Percentiles rank a stretch among this genome's conserved stretches.
Conservation (phyloP, 2,888 invertebrate genomes). For the Flexamia atlantica region DNA sequence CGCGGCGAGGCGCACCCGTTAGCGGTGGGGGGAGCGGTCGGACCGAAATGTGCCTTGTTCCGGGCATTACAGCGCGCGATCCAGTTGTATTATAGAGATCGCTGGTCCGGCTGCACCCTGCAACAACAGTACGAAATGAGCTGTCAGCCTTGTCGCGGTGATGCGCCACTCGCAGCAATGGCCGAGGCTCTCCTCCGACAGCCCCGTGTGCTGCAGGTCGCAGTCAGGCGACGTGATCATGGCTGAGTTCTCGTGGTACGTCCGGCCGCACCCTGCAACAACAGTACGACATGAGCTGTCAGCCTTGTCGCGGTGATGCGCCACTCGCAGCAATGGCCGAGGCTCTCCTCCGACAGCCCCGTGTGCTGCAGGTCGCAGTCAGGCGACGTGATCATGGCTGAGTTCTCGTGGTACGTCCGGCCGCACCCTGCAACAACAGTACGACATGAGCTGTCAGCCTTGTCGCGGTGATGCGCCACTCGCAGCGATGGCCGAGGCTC, state of each 20-base stretch:
- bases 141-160: slow-evolving; percentile 98
- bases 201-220: slow-evolving; percentile 70
- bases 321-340: slow-evolving; percentile 92
- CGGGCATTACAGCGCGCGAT: too few species aligned
- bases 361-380: slow-evolving; percentile 75
- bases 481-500: slow-evolving; percentile 83
- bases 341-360: slow-evolving; percentile 72
- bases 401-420: slow-evolving; percentile 91
- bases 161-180: slow-evolving; percentile 98
- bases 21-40: too few species aligned
- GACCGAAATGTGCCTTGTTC: too few species aligned
- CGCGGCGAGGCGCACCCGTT: too few species aligned
- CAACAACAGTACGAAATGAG: slow-evolving; percentile 78
- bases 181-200: slow-evolving; percentile 72
- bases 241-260: slow-evolving; percentile 91
- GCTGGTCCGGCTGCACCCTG: too few species aligned
- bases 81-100: too few species aligned
- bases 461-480: slow-evolving; percentile 98
- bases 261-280: slow-evolving; percentile 90
- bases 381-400: slow-evolving; percentile 89
- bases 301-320: slow-evolving; percentile 97
- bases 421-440: slow-evolving; percentile 88
- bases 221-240: slow-evolving; percentile 88
- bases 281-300: background rate
- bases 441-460: slow-evolving; percentile 81